Evolutionary conservation across 2,888 invertebrate species (phyloP).

Genomic region (Drosophila fulvimacula): DNA sequence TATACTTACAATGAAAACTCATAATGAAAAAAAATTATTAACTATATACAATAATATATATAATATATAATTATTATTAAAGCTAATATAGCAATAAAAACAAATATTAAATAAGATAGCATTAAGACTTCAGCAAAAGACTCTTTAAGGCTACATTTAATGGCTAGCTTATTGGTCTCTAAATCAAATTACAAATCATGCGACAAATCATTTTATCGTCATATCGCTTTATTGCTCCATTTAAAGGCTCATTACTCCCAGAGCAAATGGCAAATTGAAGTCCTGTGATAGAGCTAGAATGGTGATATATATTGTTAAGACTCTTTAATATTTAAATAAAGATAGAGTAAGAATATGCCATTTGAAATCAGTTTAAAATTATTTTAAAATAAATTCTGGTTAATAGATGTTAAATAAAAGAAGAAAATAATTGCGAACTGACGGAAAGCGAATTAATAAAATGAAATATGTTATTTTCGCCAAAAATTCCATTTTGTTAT

Average conservation of each 20-base stretch:
- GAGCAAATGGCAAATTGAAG: not conserved
- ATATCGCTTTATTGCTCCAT: slow-evolving; percentile 1
- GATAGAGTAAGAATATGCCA: not conserved
- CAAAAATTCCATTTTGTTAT: no score
- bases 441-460: no score
- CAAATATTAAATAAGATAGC: not conserved
- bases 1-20: no score
- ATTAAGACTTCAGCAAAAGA: no score
- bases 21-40: no score
- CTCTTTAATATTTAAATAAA: not conserved
- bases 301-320: not conserved
- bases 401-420: no score
- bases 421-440: no score
- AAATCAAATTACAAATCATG: not conserved
- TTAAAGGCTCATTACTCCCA: not conserved
- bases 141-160: not conserved
- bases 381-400: no score
- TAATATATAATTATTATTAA: no score
- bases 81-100: not conserved
- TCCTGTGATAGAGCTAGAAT: not conserved
- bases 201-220: not conserved
- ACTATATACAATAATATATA: no score
- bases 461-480: no score
- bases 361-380: no score
- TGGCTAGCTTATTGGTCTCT: not conserved